Base-by-base conservation (phyloP, 2,113 vertebrate genomes). In the Cichladusa arquata region DNA sequence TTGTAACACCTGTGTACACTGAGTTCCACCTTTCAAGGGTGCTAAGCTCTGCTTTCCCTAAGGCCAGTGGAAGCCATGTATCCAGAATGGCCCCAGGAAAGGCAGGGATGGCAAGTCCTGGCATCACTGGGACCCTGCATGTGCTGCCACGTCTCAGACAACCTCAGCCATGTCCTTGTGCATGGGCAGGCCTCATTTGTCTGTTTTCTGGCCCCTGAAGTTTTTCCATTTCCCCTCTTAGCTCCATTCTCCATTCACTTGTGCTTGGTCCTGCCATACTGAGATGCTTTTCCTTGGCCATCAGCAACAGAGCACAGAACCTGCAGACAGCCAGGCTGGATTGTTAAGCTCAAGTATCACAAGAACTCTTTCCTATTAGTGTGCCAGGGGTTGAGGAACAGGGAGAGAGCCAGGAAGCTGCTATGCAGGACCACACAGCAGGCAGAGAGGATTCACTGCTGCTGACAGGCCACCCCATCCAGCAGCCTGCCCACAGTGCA, bases 301-400 rank as follows among this genome's bases (percentile, higher is more conserved):
- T 14, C 60, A 67, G 44, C 26, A 54, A 14, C 36, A 82, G 28
- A 62, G 25, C 16, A 54, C 1, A 20, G 47, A 67, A 54, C 19
- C 6, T 42, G 34, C 57, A 83, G 74, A 14, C 14, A 88, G 53
- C 3, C 1, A 0, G 22, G 28, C 0, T 53, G 38, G 54, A 62
- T 9, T 54, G 26, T 45, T 65, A 48, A 74, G 24, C 50, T 90
- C 66, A 62, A 69, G 73, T 8, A 56, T 42, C 20, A 62, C 25
- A 44, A 33, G 7, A 61, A 17, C 60, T 40, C 69, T 15, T 73
- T 42, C 28, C 64, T 28, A 6, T 17, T n/a, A 29, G 18, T 8
- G 45, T 61, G 47, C 58, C 78, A 60, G 50, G 36, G 40, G 14
- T 10, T 47, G 51, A 90, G 60, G 58, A 45, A 19, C 6, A 67